Conservation (phyloP, 2,113 vertebrate species). For the Psammodynastes pulverulentus region DNA sequence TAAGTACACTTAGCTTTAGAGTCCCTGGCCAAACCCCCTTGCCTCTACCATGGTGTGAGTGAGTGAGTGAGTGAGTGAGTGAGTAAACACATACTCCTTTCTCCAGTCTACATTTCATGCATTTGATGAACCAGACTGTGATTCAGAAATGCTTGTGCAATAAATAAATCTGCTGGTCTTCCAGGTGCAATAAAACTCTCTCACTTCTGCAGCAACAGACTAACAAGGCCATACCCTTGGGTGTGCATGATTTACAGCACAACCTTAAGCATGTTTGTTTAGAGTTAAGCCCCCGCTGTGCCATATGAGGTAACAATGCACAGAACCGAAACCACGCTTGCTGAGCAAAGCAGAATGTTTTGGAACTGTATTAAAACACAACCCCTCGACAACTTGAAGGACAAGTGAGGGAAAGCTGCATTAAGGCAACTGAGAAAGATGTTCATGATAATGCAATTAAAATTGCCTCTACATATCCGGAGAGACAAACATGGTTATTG, state of each 20-base stretch:
- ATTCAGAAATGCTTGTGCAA: background rate
- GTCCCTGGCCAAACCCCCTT: background rate
- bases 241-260: background rate
- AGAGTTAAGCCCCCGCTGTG: background rate
- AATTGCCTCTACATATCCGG: background rate
- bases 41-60: background rate
- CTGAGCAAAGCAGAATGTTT: background rate
- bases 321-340: background rate
- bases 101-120: background rate
- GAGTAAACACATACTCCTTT: background rate
- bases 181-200: background rate
- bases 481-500: background rate
- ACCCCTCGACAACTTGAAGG: background rate
- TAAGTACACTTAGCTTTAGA: background rate
- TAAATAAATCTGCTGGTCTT: background rate
- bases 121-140: background rate
- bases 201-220: background rate
- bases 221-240: background rate
- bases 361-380: background rate
- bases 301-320: background rate
- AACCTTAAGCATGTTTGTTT: background rate
- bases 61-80: background rate
- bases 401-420: background rate
- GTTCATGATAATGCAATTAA: background rate
- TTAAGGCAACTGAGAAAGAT: background rate